Conservation (phyloP, 2,797 vertebrate genomes). For the Centroberyx gerrardi region DNA sequence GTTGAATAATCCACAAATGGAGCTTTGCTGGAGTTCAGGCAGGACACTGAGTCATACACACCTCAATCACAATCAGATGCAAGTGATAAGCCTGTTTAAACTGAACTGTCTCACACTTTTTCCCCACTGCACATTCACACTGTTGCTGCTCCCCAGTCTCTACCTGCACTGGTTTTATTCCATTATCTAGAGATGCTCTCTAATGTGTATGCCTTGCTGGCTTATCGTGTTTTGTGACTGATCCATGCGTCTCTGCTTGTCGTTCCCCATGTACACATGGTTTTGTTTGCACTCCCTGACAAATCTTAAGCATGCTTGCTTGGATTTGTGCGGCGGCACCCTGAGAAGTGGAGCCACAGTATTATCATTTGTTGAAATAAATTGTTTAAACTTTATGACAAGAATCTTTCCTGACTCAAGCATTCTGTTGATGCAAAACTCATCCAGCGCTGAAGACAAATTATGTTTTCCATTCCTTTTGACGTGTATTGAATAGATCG, state of each 20-base stretch:
- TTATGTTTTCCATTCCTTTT: not conserved
- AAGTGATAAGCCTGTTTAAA: too few species aligned
- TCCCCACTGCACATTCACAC: too few species aligned
- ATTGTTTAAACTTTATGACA: not conserved
- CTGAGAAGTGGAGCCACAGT: not conserved
- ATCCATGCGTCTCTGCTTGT: not conserved
- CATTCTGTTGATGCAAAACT: not conserved
- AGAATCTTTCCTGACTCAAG: not conserved
- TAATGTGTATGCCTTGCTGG: not conserved
- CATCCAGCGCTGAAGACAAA: not conserved
- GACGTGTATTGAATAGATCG: not conserved
- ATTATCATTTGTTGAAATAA: not conserved
- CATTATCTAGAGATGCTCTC: not conserved
- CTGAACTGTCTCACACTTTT: too few species aligned
- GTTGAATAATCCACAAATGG: conserved; percentile 5
- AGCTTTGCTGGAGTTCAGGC: not conserved
- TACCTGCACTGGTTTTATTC: too few species aligned
- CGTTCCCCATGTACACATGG: not conserved
- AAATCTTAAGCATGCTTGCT: not conserved
- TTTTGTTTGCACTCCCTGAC: not conserved
- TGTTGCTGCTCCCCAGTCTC: too few species aligned
- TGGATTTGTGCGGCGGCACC: not conserved
- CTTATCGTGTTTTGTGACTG: not conserved
- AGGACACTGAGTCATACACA: too few species aligned
- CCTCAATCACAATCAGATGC: too few species aligned